These are phyloP conservation scores for Cepaea nemoralis DNA, from an alignment of 1,140 invertebrate genomes.

Conservation along the genomic window DNA sequence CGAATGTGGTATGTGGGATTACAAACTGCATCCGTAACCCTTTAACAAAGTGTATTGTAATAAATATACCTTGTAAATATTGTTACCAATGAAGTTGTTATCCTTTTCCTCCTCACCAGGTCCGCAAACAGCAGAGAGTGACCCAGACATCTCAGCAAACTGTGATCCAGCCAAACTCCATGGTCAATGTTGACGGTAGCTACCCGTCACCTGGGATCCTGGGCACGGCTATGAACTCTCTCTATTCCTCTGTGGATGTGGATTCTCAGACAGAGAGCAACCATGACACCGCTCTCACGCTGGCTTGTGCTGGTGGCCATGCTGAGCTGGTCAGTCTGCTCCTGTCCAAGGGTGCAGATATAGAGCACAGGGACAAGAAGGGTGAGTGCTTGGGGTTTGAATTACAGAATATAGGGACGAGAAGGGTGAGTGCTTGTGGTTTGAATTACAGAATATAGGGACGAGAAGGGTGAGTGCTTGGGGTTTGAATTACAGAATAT, in stretches of 20 bases:
- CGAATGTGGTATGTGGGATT: too few species aligned
- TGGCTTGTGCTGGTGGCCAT: conserved; percentile 97
- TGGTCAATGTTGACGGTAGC: conserved; percentile 49
- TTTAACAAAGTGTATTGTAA: too few species aligned
- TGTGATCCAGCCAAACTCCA: conserved; percentile 37
- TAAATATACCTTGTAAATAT: too few species aligned
- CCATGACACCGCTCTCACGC: conserved; percentile 96
- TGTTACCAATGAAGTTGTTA: too few species aligned
- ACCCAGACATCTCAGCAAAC: conserved; percentile 28
- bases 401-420: too few species aligned
- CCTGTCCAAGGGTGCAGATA: conserved; percentile 89
- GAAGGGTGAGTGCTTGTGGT: too few species aligned
- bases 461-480: too few species aligned
- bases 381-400: conserved; percentile 52
- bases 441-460: too few species aligned
- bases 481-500: too few species aligned
- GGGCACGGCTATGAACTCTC: conserved; percentile 59
- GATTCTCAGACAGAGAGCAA: conserved; percentile 98
- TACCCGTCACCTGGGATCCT: conserved; percentile 59
- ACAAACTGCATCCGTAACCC: too few species aligned
- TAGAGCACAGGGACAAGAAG: conserved; percentile 98
- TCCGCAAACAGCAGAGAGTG: conserved; percentile 50
- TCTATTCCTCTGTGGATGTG: conserved; percentile 78
- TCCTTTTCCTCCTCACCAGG: conserved; percentile 22
- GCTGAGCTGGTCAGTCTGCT: conserved; percentile 94